Evolutionary conservation across 2,113 vertebrate species (phyloP).

Genomic region (Chionomys nivalis): DNA sequence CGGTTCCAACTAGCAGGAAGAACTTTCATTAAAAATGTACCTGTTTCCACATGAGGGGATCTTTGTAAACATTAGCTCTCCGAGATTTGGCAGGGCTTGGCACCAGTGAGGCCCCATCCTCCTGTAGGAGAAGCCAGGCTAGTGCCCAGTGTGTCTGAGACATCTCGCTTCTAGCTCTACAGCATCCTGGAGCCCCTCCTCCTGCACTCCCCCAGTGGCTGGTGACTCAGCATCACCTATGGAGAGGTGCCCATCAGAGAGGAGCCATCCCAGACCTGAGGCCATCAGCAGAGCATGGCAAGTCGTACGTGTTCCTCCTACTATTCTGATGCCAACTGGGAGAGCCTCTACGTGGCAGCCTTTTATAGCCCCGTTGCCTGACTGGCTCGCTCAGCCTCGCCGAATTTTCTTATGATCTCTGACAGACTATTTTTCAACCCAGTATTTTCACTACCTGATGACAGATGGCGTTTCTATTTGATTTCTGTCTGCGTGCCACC

Average conservation of each 20-base stretch:
- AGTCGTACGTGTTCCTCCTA: not conserved
- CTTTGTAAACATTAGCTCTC: not conserved
- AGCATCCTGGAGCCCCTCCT: not conserved
- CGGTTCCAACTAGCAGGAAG: not conserved
- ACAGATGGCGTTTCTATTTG: conserved; percentile 38
- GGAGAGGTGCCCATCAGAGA: not conserved
- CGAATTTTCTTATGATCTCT: not conserved
- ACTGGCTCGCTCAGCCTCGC: not conserved
- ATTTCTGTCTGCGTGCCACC: conserved; percentile 34
- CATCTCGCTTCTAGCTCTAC: not conserved
- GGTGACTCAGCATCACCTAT: not conserved
- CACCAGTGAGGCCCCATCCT: not conserved
- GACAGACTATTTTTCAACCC: not conserved
- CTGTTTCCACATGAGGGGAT: not conserved
- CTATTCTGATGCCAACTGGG: not conserved
- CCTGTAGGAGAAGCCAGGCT: not conserved
- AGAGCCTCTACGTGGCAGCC: accelerated
- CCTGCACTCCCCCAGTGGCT: not conserved
- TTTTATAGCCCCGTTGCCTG: not conserved
- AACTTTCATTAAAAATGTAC: not conserved
- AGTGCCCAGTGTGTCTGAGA: not conserved
- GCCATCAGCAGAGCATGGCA: too few relatives aligned
- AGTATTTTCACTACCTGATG: conserved; percentile 27
- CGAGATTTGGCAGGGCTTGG: not conserved
- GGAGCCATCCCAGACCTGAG: not conserved